Base-by-base conservation (phyloP, 2,797 vertebrate species). In the Gorsachius magnificus region DNA sequence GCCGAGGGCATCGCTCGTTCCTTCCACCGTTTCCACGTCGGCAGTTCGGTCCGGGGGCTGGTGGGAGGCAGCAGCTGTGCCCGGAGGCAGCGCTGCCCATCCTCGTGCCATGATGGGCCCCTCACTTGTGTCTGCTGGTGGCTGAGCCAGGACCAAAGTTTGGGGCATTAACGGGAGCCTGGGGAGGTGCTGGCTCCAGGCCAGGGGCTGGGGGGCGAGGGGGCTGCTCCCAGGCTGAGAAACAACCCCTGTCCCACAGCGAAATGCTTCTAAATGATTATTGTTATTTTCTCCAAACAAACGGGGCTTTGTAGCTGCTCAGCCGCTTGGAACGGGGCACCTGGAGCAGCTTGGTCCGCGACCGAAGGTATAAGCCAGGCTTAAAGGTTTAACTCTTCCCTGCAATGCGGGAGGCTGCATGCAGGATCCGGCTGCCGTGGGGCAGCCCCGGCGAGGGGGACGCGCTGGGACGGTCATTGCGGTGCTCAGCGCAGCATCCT, bases 401-500 rank as follows among this genome's bases (percentile, higher is more conserved):
- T 35, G 61, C 5, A 26, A 26, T 0, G 2, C 1, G 15, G 65
- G 21, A 68, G 9, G 50, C 57, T 11, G 31, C 8, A 10, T 36
- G 5, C 10, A 13, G 53, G 25, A 13, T n/a, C 48, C 2, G 4
- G 19, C 33, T 31, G 61, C 63, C 11, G 0, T 2, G 38, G 68
- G 57, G 4, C 41, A 61, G 41, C 80, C 15, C 43, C 4, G 2
- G n/a, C 7, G 36, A 5, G 15, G 66, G 64, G 65, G 41, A 57
- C 9, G 1, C 6, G 0, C 28, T 1, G 10, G 75, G 69, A 70
- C 16, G 24, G 53, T 16, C 61, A 2, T 5, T 0, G 20, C 0
- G 3, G 82, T 1, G 1, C 92, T 79, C 15, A 2, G 36, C n/a
- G 70, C 16, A 72, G 69, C 83, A 50, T 24, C 53, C 64, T 43